These are phyloP conservation scores for Aplysia californica DNA, from an alignment of 1,140 invertebrate genomes.

Conservation along the genomic window DNA sequence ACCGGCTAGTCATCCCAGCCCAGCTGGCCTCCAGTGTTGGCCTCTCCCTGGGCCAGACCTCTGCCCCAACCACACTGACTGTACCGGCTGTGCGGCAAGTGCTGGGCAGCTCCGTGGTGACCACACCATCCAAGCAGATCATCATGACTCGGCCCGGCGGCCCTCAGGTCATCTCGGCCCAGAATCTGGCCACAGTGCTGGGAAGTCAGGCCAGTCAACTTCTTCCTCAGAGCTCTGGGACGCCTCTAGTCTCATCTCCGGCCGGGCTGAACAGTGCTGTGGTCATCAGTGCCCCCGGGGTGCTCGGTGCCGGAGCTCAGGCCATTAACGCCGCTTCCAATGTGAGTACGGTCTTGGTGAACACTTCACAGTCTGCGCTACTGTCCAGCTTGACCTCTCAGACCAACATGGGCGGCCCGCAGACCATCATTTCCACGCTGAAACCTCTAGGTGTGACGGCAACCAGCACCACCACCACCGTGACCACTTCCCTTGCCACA, in stretches of 20 bases:
- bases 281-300: conserved; percentile 26
- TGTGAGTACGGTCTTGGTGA: conserved; percentile 11
- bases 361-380: conserved; percentile 12
- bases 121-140: conserved; percentile 12
- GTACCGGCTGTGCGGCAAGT: conserved; percentile 13
- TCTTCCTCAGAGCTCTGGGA: not conserved
- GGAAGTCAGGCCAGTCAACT: not conserved
- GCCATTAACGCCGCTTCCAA: not conserved
- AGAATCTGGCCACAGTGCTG: conserved; percentile 14
- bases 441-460: conserved; percentile 26
- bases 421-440: conserved; percentile 27
- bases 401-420: not conserved
- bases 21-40: conserved; percentile 27
- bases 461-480: conserved; percentile 7
- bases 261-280: conserved; percentile 13
- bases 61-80: conserved; percentile 8
- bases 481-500: conserved; percentile 17
- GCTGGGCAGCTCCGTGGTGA: conserved; percentile 13
- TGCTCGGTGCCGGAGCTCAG: not conserved
- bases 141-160: conserved; percentile 11
- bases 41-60: conserved; percentile 2
- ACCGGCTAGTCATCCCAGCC: conserved; percentile 37
- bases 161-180: conserved; percentile 19
- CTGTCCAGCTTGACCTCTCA: conserved; percentile 10
- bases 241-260: not conserved